Evolutionary conservation across 2,888 invertebrate species (phyloP).

Genomic region (Eilema caniola): DNA sequence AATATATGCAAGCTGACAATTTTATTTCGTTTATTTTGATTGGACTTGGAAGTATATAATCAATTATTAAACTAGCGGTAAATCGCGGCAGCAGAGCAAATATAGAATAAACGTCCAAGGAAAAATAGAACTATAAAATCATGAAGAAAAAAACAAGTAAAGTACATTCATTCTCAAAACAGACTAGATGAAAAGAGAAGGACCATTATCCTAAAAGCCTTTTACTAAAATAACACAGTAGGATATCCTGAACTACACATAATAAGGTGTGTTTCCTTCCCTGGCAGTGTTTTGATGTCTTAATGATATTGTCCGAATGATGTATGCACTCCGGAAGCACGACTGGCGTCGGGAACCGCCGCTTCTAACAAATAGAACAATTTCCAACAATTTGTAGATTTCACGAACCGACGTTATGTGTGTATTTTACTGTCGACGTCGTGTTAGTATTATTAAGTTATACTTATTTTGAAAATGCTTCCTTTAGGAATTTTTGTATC

Average conservation of each 20-base stretch:
- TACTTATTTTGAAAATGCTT: not conserved
- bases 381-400: constrained; percentile 50
- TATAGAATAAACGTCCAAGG: no score
- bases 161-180: not conserved
- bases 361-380: constrained; percentile 54
- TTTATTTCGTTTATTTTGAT: no score
- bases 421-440: constrained; percentile 22
- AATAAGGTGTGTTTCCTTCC: constrained; percentile 74
- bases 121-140: not conserved
- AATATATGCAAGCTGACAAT: no score
- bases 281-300: constrained; percentile 75
- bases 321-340: constrained; percentile 78
- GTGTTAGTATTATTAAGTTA: not conserved
- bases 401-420: constrained; percentile 30
- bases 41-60: no score
- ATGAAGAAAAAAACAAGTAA: not conserved
- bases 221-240: constrained; percentile 68
- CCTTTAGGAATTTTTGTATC: not conserved
- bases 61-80: no score
- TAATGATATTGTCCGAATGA: constrained; percentile 79
- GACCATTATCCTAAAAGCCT: constrained; percentile 51
- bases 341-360: constrained; percentile 51
- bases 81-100: no score
- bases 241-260: constrained; percentile 70
- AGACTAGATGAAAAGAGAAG: constrained; percentile 2